A percentile compares a stretch with the other conserved stretches of the same genome.
Evolutionary conservation across 1,140 invertebrate genomes (phyloP).

Genomic region (Nixonia krombeini): DNA sequence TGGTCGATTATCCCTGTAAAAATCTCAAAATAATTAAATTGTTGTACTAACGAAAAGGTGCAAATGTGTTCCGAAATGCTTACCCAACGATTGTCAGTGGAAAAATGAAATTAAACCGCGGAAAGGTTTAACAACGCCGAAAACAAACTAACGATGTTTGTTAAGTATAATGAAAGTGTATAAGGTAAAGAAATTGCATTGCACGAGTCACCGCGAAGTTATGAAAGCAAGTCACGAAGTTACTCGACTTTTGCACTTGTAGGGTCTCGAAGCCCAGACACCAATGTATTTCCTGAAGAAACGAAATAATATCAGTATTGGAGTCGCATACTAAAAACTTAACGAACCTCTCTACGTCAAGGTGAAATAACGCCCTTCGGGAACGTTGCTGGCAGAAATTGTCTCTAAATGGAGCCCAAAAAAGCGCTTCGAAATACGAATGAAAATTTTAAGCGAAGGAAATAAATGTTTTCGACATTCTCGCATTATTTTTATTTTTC

Average conservation of each 20-base stretch:
- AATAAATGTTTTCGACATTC: no score
- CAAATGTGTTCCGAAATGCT: no score
- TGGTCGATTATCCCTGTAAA: no score
- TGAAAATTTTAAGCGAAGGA: no score
- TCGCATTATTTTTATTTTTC: no score
- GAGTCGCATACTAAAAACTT: not conserved
- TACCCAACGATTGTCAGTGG: no score
- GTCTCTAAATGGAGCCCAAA: no score
- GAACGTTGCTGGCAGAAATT: no score
- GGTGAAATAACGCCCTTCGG: not conserved
- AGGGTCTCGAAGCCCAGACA: not conserved
- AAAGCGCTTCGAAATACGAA: no score
- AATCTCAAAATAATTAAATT: no score
- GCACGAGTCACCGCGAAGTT: conserved; percentile 5
- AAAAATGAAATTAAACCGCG: not conserved
- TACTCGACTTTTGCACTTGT: conserved; percentile 7
- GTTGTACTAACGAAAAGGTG: not conserved
- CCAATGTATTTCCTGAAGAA: conserved; percentile 1
- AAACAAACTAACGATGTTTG: conserved; percentile 8
- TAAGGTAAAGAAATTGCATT: conserved; percentile 5
- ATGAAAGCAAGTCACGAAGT: conserved; percentile 15
- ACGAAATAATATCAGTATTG: not conserved
- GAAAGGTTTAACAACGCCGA: not conserved
- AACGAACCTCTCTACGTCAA: not conserved
- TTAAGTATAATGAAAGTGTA: conserved; percentile 3